These are phyloP conservation scores for Auanema freiburgensis DNA, from an alignment of 2,888 invertebrate genomes.

Conservation along the genomic window DNA sequence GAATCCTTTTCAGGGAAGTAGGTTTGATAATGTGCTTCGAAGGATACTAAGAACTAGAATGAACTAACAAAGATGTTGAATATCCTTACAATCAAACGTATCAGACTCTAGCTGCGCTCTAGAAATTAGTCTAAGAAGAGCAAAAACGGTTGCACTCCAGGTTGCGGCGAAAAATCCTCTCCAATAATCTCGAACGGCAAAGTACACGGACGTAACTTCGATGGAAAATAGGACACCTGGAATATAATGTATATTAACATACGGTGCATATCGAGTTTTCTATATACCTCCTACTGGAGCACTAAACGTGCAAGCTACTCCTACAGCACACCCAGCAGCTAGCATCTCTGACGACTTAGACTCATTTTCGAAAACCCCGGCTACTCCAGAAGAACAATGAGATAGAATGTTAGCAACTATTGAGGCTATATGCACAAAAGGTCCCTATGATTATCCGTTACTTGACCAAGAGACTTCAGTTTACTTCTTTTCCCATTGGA, in stretches of 20 bases:
- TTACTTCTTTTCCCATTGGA: slow-evolving; percentile 90
- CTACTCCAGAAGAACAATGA: slow-evolving; percentile 77
- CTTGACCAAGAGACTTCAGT: neutral
- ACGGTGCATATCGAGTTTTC: neutral
- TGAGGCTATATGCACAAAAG: slow-evolving; percentile 96
- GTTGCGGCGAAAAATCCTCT: slow-evolving; percentile 96
- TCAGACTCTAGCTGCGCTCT: no score
- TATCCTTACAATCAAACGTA: neutral
- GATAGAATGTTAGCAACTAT: slow-evolving; percentile 90
- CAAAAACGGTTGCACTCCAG: slow-evolving; percentile 80
- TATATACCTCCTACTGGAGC: slow-evolving; percentile 85
- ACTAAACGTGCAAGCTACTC: slow-evolving; percentile 89
- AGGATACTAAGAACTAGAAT: slow-evolving; percentile 73
- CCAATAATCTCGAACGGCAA: slow-evolving; percentile 98
- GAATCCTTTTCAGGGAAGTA: slow-evolving; percentile 76
- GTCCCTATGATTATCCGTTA: slow-evolving; percentile 71
- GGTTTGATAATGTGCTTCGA: slow-evolving; percentile 88
- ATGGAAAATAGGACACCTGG: slow-evolving; percentile 92
- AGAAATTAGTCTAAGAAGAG: neutral
- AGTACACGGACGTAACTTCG: slow-evolving; percentile 97
- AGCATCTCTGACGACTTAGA: slow-evolving; percentile 83
- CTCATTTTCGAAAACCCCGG: slow-evolving; percentile 55
- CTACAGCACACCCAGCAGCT: slow-evolving; percentile 95
- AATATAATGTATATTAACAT: neutral
- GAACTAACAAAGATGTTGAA: neutral